Base-by-base conservation (phyloP, 2,888 invertebrate species). In the Cantharis lateralis region DNA sequence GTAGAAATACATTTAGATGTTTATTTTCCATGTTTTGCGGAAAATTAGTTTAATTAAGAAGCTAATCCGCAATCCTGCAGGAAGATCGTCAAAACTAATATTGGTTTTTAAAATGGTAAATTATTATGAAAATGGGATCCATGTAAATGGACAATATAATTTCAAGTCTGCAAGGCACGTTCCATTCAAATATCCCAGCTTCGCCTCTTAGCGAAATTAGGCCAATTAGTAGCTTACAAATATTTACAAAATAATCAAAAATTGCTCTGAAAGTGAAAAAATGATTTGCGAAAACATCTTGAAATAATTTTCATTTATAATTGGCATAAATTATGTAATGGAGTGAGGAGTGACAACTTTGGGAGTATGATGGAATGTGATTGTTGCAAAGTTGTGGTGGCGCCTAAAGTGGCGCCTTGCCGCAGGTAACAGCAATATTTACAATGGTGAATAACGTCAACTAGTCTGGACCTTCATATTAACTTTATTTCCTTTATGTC, bases 351-450 rank as follows among this genome's bases (percentile, higher is more conserved):
- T 66, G 64, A 66, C 64, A 66, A 66, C n/a, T 48, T 48, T 48
- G 48, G 64, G 64, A n/a, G 13, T 66, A 66, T 66, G 18, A 15
- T 66, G 64, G 64, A 66, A 66, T 66, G 64, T 24, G 64, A 66
- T 66, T 66, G 64, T 66, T 66, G 64, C 64, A 16, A 66, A 66
- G 64, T 66, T 66, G 24, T 66, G 64, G 64, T 66, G 64, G 64
- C 64, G 64, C 64, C 64, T n/a, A 13, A 66, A 66, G 18, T 66
- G 64, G 64, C 64, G 64, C 64, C 64, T 66, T 9, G 24, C 64
- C 20, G 64, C 64, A 66, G 64, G 64, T 66, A 66, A 66, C 64
- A 24, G 16, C 16, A 20, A 66, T 20, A 66, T 66, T 66, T 24
- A 66, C 64, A 66, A 66, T 66, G n/a, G 48, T 48, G n/a, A 48